Conservation (phyloP, 2,797 vertebrate species). For the Tapera naevia region DNA sequence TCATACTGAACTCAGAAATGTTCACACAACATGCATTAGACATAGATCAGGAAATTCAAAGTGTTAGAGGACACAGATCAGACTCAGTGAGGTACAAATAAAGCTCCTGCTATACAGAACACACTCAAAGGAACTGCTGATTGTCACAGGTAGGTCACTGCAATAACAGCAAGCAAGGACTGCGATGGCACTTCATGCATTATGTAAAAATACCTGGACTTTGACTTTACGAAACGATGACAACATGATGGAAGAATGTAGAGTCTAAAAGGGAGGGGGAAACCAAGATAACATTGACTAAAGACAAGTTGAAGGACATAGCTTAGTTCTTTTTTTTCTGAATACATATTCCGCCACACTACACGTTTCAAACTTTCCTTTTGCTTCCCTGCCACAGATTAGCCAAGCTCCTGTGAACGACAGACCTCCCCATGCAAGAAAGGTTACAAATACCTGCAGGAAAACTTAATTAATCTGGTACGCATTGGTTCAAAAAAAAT, state of each 20-base stretch:
- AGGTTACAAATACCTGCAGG: not conserved
- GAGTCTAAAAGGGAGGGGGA: conserved; percentile 75
- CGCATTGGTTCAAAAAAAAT: not conserved
- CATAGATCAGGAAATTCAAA: conserved; percentile 19
- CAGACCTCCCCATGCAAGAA: not conserved
- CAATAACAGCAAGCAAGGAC: conserved; percentile 66
- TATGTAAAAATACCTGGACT: conserved; percentile 85
- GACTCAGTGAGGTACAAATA: conserved; percentile 5
- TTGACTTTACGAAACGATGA: conserved; percentile 89
- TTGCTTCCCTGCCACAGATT: not conserved
- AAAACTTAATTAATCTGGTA: not conserved
- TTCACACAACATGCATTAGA: conserved; percentile 65
- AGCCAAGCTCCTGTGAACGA: not conserved
- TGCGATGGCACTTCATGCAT: conserved; percentile 72
- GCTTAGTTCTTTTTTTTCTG: not conserved
- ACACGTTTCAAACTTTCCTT: not conserved
- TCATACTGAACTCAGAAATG: not conserved
- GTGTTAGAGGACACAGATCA: conserved; percentile 24
- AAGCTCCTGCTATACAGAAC: not conserved
- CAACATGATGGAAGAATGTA: conserved; percentile 82
- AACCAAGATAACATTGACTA: conserved; percentile 71
- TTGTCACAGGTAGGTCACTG: conserved; percentile 41
- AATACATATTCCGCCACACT: not conserved
- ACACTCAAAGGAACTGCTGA: not conserved
- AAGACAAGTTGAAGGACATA: conserved; percentile 1